Conservation (phyloP, 1,140 invertebrate species). For the Caenorhabditis tropicalis region DNA sequence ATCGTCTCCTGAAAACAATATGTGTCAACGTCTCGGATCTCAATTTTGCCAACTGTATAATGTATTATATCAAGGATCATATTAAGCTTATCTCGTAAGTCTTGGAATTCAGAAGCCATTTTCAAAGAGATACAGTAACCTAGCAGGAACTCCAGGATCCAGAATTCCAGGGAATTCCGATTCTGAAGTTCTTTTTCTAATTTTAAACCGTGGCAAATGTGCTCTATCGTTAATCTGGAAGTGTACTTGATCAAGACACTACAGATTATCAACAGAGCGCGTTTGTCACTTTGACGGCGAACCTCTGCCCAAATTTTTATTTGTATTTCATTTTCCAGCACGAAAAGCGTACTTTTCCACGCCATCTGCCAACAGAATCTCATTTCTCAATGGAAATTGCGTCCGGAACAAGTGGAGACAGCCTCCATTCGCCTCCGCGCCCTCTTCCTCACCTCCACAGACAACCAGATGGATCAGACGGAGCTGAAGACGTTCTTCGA, state of each 20-base stretch:
- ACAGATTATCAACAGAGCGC: no score
- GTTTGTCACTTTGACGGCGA: no score
- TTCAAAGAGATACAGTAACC: no score
- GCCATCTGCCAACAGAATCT: not conserved
- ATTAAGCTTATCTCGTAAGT: not conserved
- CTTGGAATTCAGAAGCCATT: no score
- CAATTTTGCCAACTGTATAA: not conserved
- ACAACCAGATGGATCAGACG: not conserved
- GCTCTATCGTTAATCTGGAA: no score
- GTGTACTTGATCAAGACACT: no score
- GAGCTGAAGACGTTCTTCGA: not conserved
- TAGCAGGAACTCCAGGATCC: no score
- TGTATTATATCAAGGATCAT: constrained; percentile 28
- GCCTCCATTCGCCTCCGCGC: not conserved
- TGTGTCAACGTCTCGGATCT: constrained; percentile 5
- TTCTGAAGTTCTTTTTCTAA: no score
- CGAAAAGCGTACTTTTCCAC: not conserved
- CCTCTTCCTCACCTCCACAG: not conserved
- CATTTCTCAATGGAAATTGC: not conserved
- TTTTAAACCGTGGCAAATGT: no score
- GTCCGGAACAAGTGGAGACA: not conserved
- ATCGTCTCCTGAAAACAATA: not conserved
- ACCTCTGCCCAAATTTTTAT: no score
- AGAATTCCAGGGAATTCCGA: no score
- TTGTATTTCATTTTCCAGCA: not conserved